Evolutionary conservation across 2,888 invertebrate species (phyloP), one percentile per base, ranked within the genome.

Genomic region (Acrobeloides nanus): DNA sequence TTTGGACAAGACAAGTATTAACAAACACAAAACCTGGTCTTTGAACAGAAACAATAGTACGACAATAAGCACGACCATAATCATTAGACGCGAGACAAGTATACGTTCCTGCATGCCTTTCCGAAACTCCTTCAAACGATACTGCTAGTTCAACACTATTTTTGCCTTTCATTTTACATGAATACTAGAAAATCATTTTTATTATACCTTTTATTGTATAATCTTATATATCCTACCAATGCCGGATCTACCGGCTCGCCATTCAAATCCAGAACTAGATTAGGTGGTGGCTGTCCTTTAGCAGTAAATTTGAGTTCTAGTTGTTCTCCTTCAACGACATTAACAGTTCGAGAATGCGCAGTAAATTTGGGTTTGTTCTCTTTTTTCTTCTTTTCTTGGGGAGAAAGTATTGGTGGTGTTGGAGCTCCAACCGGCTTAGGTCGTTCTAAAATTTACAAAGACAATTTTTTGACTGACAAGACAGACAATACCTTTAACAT

Each of bases 261-360:
- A 24, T 51, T 32, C 15, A 32, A 23, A 37, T 59, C 58, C n/a
- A 55, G 10, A 34, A 41, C 38, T 8, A 55, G 33, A 24, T 55
- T 23, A 10, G 55, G 55, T 21, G 35, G 33, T 18, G 54, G 44
- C n/a, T 27, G 27, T n/a, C 48, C 55, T 32, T 50, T 33, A 18
- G 55, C 53, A 1, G 43, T 31, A 35, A 60, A 55, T 10, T 37
- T 35, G 23, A 55, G 38, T 21, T 39, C 32, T 25, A 26, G 23
- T 3, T 32, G 27, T 12, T 56, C 48, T 7, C 37, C 43, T 18
- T 46, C 40, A 25, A 34, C 25, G 8, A 57, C 29, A 33, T 55
- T 58, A 12, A 59, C n/a, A 24, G 34, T 25, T 23, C 48, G 18
- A 18, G 26, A 18, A 44, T 39, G 40, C 21, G 46, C 25, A 46